Evolutionary conservation across 2,888 invertebrate species (phyloP).

Genomic region (Synanthedon andrenaeformis): DNA sequence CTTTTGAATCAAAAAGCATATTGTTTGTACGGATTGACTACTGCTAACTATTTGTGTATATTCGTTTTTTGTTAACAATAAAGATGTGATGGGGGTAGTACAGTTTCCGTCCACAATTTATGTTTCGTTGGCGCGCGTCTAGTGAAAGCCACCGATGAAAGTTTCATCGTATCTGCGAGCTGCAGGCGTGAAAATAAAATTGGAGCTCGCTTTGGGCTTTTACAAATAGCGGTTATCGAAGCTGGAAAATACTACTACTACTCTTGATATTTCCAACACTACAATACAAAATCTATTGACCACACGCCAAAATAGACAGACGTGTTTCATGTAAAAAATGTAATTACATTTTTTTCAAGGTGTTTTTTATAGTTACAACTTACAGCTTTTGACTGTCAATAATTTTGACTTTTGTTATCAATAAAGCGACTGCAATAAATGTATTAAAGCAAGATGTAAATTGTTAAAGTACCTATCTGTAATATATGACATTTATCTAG

Average conservation of each 20-base stretch:
- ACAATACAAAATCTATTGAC: not conserved
- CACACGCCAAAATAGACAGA: not conserved
- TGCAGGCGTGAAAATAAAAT: conserved; percentile 67
- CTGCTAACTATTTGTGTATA: not conserved
- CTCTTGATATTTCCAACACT: not conserved
- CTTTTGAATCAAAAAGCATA: too few species aligned
- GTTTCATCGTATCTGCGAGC: conserved; percentile 58
- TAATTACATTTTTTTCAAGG: too few species aligned
- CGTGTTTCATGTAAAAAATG: too few species aligned
- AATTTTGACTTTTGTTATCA: too few species aligned
- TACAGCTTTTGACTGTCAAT: too few species aligned
- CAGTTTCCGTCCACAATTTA: conserved; percentile 29
- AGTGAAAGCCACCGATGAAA: conserved; percentile 59
- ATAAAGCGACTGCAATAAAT: too few species aligned
- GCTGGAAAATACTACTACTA: conserved; percentile 1
- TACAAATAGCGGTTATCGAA: conserved; percentile 9
- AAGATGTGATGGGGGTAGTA: conserved; percentile 11
- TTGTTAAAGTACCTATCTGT: too few species aligned
- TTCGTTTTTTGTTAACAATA: conserved; percentile 4
- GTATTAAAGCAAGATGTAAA: too few species aligned
- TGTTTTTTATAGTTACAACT: too few species aligned
- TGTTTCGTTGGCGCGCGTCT: conserved; percentile 40
- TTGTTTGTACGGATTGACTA: too few species aligned
- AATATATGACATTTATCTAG: too few species aligned
- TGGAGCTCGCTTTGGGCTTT: conserved; percentile 19